Percentiles rank a stretch among this genome's conserved stretches.
These are phyloP conservation scores for Anthopleura xanthogrammica DNA, from an alignment of 92 coral and sea anemone species.

Conservation along the genomic window DNA sequence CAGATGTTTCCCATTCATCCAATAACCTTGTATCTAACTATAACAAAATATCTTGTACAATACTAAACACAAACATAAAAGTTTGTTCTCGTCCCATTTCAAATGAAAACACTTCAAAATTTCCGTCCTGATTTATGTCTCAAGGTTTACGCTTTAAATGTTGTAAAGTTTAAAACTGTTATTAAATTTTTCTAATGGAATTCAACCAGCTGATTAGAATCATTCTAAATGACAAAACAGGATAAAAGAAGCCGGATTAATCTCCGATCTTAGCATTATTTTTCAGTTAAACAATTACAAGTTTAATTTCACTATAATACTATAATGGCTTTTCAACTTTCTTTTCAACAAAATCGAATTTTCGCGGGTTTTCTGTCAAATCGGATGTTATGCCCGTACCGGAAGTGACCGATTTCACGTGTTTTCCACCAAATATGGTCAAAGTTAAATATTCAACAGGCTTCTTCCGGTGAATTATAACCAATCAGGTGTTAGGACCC, in stretches of 20 bases:
- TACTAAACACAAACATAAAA: too few relatives aligned
- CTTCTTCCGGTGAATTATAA: constrained; percentile 53
- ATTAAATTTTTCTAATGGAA: neutral
- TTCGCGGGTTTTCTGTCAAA: constrained; percentile 83
- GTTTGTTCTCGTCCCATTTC: too few relatives aligned
- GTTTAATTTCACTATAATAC: neutral
- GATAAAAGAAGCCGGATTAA: neutral
- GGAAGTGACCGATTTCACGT: constrained; percentile 76
- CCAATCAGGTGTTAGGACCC: constrained; percentile 98
- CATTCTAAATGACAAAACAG: neutral
- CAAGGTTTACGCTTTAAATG: neutral
- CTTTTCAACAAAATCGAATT: constrained; percentile 40
- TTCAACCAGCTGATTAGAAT: neutral
- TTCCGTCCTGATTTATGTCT: neutral
- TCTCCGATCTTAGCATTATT: neutral
- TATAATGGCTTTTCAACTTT: neutral
- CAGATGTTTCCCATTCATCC: neutral
- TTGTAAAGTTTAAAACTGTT: neutral
- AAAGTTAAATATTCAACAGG: constrained; percentile 59
- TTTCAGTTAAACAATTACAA: neutral
- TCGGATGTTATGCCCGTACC: constrained; percentile 87
- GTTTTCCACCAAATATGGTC: constrained; percentile 69
- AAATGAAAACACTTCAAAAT: too few relatives aligned
- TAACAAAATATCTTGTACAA: too few relatives aligned
- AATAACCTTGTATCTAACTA: too few relatives aligned